Conservation (phyloP, 2,888 invertebrate species). For the Chrysodeixis includens region DNA sequence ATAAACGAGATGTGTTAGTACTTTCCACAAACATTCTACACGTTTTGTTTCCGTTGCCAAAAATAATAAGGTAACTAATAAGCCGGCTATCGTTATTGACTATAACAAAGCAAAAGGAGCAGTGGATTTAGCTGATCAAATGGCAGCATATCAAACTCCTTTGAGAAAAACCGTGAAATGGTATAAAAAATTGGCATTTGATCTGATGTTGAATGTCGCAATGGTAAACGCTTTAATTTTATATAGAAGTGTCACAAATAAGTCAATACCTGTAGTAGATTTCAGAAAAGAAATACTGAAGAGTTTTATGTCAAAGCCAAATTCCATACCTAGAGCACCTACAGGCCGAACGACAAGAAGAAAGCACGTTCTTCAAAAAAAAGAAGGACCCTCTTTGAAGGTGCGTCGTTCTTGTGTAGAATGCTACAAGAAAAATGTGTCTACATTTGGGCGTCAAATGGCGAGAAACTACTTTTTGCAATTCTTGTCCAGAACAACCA, state of each 20-base stretch:
- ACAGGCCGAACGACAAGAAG: constrained; percentile 13
- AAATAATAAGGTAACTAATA: constrained; percentile 6
- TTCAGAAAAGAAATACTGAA: constrained; percentile 9
- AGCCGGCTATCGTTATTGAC: constrained; percentile 14
- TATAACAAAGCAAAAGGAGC: constrained; percentile 26
- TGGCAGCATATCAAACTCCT: constrained; percentile 27
- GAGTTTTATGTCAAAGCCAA: background rate
- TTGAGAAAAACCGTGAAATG: constrained; percentile 18
- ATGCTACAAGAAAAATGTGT: constrained; percentile 24
- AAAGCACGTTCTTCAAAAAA: constrained; percentile 26
- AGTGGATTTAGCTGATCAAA: constrained; percentile 28
- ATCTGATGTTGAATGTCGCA: constrained; percentile 20
- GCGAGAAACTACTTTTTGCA: constrained; percentile 27
- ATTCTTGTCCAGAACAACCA: constrained; percentile 19
- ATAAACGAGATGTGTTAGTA: constrained; percentile 48
- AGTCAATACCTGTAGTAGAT: background rate
- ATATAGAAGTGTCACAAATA: constrained; percentile 7
- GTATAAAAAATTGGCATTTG: constrained; percentile 17
- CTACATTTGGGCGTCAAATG: constrained; percentile 10
- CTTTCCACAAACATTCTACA: constrained; percentile 45
- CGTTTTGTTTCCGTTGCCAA: constrained; percentile 12
- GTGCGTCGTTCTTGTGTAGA: constrained; percentile 9
- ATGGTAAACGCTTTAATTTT: constrained; percentile 21
- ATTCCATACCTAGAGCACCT: too few species aligned
- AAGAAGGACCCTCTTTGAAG: constrained; percentile 16